These are phyloP conservation scores for Orussus abietinus DNA, from an alignment of 1,140 invertebrate species.

Conservation along the genomic window DNA sequence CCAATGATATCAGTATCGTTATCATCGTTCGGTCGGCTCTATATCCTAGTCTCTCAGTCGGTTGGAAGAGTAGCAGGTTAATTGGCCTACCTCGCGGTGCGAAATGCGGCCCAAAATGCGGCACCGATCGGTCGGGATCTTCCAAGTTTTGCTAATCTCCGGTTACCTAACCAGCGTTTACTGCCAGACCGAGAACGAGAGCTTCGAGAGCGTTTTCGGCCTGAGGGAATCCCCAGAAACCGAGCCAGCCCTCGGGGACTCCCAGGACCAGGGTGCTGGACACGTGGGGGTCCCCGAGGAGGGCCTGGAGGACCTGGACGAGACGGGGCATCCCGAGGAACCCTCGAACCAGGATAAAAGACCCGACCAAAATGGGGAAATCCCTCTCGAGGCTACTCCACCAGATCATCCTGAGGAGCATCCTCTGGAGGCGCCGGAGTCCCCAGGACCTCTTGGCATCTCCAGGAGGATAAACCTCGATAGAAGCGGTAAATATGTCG, in stretches of 20 bases:
- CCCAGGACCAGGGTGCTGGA: not conserved
- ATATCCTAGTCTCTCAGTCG: no score
- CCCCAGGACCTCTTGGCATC: no score
- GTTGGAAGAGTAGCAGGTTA: constrained; percentile 22
- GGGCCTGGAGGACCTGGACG: constrained; percentile 1
- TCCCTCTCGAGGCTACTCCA: no score
- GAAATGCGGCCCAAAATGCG: constrained; percentile 21
- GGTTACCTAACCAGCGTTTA: not conserved
- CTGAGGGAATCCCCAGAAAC: constrained; percentile 7
- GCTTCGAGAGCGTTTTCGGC: constrained; percentile 27
- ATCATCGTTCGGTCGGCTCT: constrained; percentile 22
- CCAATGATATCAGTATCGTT: constrained; percentile 32
- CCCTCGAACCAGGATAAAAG: no score
- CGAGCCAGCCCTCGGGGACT: not conserved
- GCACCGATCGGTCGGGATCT: constrained; percentile 2
- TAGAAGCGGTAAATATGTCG: constrained; percentile 37
- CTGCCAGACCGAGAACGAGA: constrained; percentile 10
- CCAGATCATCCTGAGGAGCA: no score
- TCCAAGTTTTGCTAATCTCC: constrained; percentile 9
- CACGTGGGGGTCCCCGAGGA: not conserved
- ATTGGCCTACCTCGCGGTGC: not conserved
- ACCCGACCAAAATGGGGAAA: no score
- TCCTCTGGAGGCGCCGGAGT: no score
- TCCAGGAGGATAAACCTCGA: constrained; percentile 11
- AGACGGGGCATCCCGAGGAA: not conserved